Conservation (phyloP, 2,797 vertebrate species). For the Lutjanus campechanus region DNA sequence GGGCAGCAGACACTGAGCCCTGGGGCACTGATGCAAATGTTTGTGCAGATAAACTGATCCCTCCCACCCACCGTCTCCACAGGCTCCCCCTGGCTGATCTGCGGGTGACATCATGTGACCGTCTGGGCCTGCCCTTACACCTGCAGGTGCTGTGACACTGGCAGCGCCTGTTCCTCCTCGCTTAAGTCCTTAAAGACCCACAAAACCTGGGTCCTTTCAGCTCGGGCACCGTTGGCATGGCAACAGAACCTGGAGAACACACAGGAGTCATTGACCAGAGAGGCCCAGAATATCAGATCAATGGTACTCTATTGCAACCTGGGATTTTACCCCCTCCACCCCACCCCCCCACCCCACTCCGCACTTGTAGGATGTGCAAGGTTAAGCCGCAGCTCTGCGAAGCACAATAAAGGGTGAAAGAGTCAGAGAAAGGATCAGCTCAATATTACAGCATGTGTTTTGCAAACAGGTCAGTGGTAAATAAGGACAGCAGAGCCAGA, state of each 20-base stretch:
- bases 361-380: conserved; percentile 39
- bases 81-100: conserved; percentile 47
- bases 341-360: not conserved
- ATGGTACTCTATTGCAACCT: conserved; percentile 62
- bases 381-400: conserved; percentile 47
- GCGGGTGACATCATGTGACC: conserved; percentile 68
- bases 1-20: conserved; percentile 82
- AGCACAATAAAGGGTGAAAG: conserved; percentile 25
- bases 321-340: not conserved
- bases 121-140: conserved; percentile 53
- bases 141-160: conserved; percentile 72
- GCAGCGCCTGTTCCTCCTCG: conserved; percentile 57
- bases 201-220: conserved; percentile 62
- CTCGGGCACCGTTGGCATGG: conserved; percentile 72
- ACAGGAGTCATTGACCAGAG: conserved; percentile 77
- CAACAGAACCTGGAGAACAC: conserved; percentile 73
- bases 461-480: conserved; percentile 58
- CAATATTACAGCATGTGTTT: conserved; percentile 45
- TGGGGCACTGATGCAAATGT: conserved; percentile 48
- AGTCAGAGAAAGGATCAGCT: conserved; percentile 41
- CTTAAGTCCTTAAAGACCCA: conserved; percentile 55
- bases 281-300: conserved; percentile 66
- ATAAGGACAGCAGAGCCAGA: conserved; percentile 58
- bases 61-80: not conserved
- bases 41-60: conserved; percentile 46